Conservation (phyloP, 1,140 invertebrate species). For the Dendrolimus punctatus region DNA sequence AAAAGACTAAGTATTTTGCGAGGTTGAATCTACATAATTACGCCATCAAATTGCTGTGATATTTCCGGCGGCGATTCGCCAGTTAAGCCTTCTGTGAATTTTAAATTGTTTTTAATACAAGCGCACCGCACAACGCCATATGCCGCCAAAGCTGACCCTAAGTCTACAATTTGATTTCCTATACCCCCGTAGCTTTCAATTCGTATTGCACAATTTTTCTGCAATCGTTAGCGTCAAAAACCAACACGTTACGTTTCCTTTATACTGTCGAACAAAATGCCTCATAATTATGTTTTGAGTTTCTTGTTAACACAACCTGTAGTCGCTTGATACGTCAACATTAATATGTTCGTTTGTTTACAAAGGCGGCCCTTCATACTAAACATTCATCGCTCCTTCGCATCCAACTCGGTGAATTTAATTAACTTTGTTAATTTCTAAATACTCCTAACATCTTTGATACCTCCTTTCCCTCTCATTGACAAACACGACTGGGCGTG, state of each 20-base stretch:
- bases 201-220: conserved; percentile 5
- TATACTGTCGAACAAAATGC: conserved; percentile 26
- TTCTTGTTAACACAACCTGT: conserved; percentile 45
- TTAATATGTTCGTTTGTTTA: conserved; percentile 63
- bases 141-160: conserved; percentile 42
- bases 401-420: conserved; percentile 65
- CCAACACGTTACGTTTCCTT: conserved; percentile 17
- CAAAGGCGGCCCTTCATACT: conserved; percentile 58
- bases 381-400: conserved; percentile 48
- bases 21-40: conserved; percentile 47
- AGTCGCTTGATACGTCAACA: conserved; percentile 57
- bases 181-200: conserved; percentile 10
- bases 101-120: conserved; percentile 65
- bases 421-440: conserved; percentile 71
- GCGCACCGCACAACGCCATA: conserved; percentile 19
- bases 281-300: conserved; percentile 54
- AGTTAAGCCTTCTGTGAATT: conserved; percentile 63
- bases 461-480: conserved; percentile 58
- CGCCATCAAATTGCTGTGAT: conserved; percentile 50
- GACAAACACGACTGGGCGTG: conserved; percentile 52
- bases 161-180: conserved; percentile 42
- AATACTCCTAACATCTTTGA: conserved; percentile 70
- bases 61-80: conserved; percentile 33
- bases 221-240: conserved; percentile 8
- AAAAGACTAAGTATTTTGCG: conserved; percentile 34